phyloP scores from a whole-genome alignment of 2,888 invertebrate genomes.

The Helleia helle region DNA sequence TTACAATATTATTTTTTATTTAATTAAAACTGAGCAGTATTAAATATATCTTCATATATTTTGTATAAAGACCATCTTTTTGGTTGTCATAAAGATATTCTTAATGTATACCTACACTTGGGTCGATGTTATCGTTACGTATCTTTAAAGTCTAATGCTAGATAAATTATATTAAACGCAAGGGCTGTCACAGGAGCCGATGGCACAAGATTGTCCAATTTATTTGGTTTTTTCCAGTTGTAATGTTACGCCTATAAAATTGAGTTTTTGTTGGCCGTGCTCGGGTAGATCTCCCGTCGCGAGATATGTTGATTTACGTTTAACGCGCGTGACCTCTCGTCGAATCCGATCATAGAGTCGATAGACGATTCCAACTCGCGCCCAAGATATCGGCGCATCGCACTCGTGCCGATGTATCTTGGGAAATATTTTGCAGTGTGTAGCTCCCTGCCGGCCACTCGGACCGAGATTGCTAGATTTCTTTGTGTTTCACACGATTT shows the following conservation, averaged over 20 bases:
- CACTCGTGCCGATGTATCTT: slow-evolving; percentile 69
- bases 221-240: slow-evolving; percentile 60
- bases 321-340: slow-evolving; percentile 70
- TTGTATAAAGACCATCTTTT: no score
- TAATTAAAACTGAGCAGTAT: no score
- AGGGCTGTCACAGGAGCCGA: slow-evolving; percentile 36
- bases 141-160: slow-evolving; percentile 2
- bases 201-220: slow-evolving; percentile 57
- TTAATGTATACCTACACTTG: no score
- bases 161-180: slow-evolving; percentile 24
- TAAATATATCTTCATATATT: no score
- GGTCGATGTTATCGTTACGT: background rate
- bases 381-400: slow-evolving; percentile 65
- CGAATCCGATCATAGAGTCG: slow-evolving; percentile 67
- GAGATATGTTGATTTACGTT: slow-evolving; percentile 75
- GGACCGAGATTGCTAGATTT: slow-evolving; percentile 57
- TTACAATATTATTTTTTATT: no score
- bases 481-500: slow-evolving; percentile 57
- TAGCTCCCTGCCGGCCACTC: slow-evolving; percentile 38
- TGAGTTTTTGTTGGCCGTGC: slow-evolving; percentile 65
- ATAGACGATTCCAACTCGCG: slow-evolving; percentile 67
- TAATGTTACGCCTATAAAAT: slow-evolving; percentile 68
- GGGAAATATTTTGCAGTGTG: slow-evolving; percentile 62
- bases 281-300: slow-evolving; percentile 69
- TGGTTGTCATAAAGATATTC: no score